Percentiles rank a stretch among this genome's conserved stretches.
phyloP scores from a whole-genome alignment of 2,888 invertebrate species.

The Omphaloscelis lunosa region DNA sequence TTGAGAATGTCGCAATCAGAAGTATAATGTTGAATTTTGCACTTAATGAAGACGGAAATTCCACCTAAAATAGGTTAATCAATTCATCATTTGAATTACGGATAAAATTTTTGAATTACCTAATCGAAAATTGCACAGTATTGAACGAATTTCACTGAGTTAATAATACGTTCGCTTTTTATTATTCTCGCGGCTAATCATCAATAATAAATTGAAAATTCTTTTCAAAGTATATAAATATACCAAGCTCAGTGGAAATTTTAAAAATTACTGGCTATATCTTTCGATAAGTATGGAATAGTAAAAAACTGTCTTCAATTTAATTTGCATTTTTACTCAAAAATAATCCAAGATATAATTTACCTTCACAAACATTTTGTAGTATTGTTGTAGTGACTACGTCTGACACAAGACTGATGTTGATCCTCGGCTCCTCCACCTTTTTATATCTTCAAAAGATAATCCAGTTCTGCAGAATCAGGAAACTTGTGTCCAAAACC shows the following conservation, averaged over 20 bases:
- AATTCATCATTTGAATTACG: not conserved
- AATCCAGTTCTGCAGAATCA: constrained; percentile 67
- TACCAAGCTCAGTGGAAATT: not conserved
- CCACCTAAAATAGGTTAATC: not conserved
- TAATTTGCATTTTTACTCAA: not conserved
- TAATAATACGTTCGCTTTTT: constrained; percentile 31
- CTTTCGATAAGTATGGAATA: not conserved
- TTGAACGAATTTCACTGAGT: constrained; percentile 12
- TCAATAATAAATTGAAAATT: constrained; percentile 27
- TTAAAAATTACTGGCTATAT: not conserved
- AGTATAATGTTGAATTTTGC: not conserved
- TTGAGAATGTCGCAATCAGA: too few relatives aligned
- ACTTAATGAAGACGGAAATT: not conserved
- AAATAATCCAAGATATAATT: constrained; percentile 37
- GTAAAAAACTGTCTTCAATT: not conserved
- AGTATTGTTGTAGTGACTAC: constrained; percentile 76
- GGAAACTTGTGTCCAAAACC: constrained; percentile 66
- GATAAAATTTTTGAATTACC: not conserved
- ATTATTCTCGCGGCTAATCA: constrained; percentile 21
- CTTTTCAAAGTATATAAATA: not conserved
- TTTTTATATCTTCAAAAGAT: constrained; percentile 75
- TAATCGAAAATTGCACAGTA: constrained; percentile 15
- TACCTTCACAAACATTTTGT: constrained; percentile 86
- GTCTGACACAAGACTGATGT: constrained; percentile 76
- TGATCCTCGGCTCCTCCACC: constrained; percentile 46